Percentiles rank a stretch among this genome's conserved stretches.
phyloP scores from a whole-genome alignment of 2,888 invertebrate genomes.

The Chesias legatella region DNA sequence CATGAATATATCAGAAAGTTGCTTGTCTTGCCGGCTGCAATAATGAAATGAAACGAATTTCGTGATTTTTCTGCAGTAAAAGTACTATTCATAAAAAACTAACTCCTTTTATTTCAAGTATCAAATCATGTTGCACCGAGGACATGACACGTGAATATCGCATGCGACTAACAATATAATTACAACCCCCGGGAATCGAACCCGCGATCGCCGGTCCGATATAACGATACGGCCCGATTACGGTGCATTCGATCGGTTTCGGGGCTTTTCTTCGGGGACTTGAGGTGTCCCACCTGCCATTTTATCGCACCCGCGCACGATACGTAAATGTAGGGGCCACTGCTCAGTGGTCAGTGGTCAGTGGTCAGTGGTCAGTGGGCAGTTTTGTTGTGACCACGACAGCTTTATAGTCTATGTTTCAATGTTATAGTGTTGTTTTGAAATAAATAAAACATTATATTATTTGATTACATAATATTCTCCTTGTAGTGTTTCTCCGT shows the following conservation, averaged over 20 bases:
- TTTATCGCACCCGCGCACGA: not conserved
- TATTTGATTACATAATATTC: too few species aligned
- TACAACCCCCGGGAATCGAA: constrained; percentile 77
- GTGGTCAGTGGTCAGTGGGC: constrained; percentile 1
- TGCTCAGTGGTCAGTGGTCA: constrained; percentile 8
- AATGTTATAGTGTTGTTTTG: too few species aligned
- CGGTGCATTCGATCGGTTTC: constrained; percentile 24
- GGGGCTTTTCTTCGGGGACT: constrained; percentile 18
- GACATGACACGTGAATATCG: constrained; percentile 68
- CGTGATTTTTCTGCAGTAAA: too few species aligned
- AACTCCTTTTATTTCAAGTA: constrained; percentile 34
- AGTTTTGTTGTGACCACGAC: too few species aligned
- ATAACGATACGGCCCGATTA: constrained; percentile 65
- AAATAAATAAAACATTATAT: too few species aligned
- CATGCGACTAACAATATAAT: constrained; percentile 79
- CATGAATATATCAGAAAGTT: too few species aligned
- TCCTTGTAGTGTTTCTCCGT: too few species aligned
- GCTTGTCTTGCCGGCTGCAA: too few species aligned
- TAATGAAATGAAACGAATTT: too few species aligned
- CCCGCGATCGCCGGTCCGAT: constrained; percentile 64
- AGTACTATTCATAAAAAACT: not conserved
- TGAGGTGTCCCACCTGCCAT: constrained; percentile 8
- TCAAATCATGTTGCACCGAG: constrained; percentile 38
- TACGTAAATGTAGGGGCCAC: constrained; percentile 1
- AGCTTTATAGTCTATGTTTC: not conserved